These are phyloP conservation scores for Cactoblastis cactorum DNA, from an alignment of 2,888 invertebrate genomes.

Conservation along the genomic window DNA sequence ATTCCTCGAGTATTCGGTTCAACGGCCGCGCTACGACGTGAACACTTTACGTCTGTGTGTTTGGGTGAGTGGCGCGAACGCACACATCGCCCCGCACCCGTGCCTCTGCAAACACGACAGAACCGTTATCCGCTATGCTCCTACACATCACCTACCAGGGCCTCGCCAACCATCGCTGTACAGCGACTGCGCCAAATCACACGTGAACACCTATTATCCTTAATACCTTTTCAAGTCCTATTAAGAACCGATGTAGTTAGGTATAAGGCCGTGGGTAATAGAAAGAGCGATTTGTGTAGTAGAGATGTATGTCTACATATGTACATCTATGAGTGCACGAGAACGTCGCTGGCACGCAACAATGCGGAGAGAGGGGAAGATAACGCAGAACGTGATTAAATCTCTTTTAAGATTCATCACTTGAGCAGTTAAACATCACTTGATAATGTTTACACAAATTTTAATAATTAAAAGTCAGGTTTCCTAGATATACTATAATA, in stretches of 20 bases:
- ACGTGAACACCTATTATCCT: conserved; percentile 15
- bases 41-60: conserved; percentile 55
- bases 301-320: conserved; percentile 11
- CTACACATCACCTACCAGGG: conserved; percentile 53
- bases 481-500: too few relatives aligned
- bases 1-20: conserved; percentile 77
- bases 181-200: conserved; percentile 17
- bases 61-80: conserved; percentile 55
- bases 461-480: conserved; percentile 1
- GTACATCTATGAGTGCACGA: too few relatives aligned
- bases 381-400: conserved; percentile 63
- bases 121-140: conserved; percentile 70
- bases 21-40: conserved; percentile 70
- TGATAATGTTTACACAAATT: conserved; percentile 31
- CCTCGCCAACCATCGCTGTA: conserved; percentile 30
- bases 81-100: conserved; percentile 54
- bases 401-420: conserved; percentile 55
- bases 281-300: conserved; percentile 4
- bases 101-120: conserved; percentile 69
- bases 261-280: neutral
- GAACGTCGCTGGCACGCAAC: conserved; percentile 43
- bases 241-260: neutral
- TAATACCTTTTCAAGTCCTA: conserved; percentile 9
- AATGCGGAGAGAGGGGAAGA: conserved; percentile 39
- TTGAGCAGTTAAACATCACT: conserved; percentile 37